These are phyloP conservation scores for Phataginus tetradactyla DNA, from an alignment of 2,797 vertebrate species.

Conservation along the genomic window DNA sequence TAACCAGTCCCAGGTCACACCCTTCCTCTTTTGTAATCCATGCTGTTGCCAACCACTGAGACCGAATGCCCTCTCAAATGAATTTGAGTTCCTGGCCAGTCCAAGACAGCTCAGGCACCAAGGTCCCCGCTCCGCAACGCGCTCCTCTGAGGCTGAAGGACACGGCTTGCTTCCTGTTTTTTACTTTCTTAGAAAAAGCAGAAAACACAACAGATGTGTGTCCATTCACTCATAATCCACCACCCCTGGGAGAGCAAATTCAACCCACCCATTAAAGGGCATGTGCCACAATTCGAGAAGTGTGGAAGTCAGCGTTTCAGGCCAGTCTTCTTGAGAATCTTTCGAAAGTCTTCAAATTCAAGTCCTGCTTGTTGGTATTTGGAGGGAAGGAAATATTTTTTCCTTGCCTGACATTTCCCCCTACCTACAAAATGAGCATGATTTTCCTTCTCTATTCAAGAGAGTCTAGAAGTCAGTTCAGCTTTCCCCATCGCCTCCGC, in stretches of 20 bases:
- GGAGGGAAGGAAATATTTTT: neutral
- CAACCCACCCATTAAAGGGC: neutral
- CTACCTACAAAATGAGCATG: neutral
- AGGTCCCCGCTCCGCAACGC: neutral
- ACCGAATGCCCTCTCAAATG: neutral
- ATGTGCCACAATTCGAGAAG: neutral
- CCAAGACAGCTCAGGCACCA: neutral
- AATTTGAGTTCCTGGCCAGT: neutral
- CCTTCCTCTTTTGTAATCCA: neutral
- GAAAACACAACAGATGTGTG: fast-evolving
- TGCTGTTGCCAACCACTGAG: neutral
- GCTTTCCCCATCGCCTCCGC: fast-evolving
- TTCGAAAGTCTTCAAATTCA: neutral
- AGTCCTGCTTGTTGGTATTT: neutral
- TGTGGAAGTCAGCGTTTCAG: neutral
- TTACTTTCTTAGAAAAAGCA: neutral
- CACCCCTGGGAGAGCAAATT: neutral
- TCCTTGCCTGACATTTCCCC: neutral
- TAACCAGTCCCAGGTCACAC: fast-evolving
- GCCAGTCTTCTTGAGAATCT: neutral
- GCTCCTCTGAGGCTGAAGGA: neutral
- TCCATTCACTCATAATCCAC: neutral
- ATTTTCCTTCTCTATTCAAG: neutral
- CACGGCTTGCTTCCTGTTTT: neutral
- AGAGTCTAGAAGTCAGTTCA: neutral